phyloP scores from a whole-genome alignment of 1,140 invertebrate genomes.

The Triops cancriformis region DNA sequence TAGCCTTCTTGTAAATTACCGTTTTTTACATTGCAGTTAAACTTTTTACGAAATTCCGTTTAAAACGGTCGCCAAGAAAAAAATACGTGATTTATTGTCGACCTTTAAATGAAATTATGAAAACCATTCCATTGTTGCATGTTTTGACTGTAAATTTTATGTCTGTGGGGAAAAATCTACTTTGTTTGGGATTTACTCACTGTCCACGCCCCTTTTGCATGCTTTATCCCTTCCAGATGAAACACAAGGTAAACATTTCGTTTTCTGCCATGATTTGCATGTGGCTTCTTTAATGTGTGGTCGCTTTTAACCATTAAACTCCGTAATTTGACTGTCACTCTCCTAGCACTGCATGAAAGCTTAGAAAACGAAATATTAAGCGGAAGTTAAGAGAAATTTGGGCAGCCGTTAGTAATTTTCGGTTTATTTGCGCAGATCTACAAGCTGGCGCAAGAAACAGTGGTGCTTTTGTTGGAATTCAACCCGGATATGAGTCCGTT shows the following conservation, averaged over 20 bases:
- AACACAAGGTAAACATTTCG: neutral
- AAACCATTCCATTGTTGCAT: too few relatives aligned
- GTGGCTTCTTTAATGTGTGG: too few relatives aligned
- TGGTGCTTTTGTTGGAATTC: constrained; percentile 86
- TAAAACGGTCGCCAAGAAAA: neutral
- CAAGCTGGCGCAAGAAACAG: constrained; percentile 80
- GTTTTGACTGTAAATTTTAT: too few relatives aligned
- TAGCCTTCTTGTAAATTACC: too few relatives aligned
- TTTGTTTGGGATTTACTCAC: neutral
- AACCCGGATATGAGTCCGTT: constrained; percentile 89
- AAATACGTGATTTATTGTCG: neutral
- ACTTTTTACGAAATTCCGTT: too few relatives aligned
- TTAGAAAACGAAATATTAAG: too few relatives aligned
- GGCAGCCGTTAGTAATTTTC: neutral
- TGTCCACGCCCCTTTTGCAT: neutral
- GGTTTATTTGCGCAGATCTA: constrained; percentile 59
- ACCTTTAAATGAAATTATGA: too few relatives aligned
- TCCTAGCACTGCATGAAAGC: neutral
- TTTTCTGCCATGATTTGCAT: too few relatives aligned
- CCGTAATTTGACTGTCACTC: neutral
- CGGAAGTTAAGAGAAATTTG: neutral
- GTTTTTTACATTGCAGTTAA: too few relatives aligned
- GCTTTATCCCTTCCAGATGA: constrained; percentile 2
- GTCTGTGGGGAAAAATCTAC: neutral
- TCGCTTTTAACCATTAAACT: neutral